Evolutionary conservation across 2,797 vertebrate genomes (phyloP), one percentile per base, ranked within the genome.

Genomic region (Myotis myotis): DNA sequence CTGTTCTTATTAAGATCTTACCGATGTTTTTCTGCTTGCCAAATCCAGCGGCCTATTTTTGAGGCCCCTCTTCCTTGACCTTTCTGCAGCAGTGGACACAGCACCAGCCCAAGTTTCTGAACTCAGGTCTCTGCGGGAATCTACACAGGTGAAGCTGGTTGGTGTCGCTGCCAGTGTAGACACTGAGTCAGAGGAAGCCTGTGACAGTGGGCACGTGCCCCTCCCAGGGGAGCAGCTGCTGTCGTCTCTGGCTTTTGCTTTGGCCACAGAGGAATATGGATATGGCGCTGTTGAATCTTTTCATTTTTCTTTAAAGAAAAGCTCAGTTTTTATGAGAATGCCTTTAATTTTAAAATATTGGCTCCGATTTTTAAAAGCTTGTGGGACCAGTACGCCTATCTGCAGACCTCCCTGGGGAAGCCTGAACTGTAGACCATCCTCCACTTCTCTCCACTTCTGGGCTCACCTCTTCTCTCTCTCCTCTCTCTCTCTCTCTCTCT

Each of bases 1-100:
- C 75, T 38, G 55, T 81, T 81, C 88, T 79, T 53, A 8, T 47
- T 23, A 84, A 78, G 62, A 62, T 70, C 70, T 44, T n/a, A 36
- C 51, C 53, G 9, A 23, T 33, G 30, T 49, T 87, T 76, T 51
- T 87, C 51, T 30, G 30, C 85, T 86, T 82, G 68, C 70, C 36
- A 57, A 74, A 82, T 55, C 84, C 92, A 66, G 5, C 75, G 76
- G 66, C 87, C 93, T 97, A 92, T 94, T 96, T 97, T 96, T 88
- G 93, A 94, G 64, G 2, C 25, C 75, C 93, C 44, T 93, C 28
- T 86, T 72, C 28, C 51, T 72, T 94, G 95, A 76, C 95, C 76
- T 94, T 82, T 85, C 74, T 68, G 87, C 38, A 17, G 41, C 68
- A 6, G 5, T 47, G 64, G 72, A 74, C 60, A 30, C 36, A 5